These are phyloP conservation scores for Piaya cayana DNA, from an alignment of 2,113 vertebrate species.

Conservation along the genomic window DNA sequence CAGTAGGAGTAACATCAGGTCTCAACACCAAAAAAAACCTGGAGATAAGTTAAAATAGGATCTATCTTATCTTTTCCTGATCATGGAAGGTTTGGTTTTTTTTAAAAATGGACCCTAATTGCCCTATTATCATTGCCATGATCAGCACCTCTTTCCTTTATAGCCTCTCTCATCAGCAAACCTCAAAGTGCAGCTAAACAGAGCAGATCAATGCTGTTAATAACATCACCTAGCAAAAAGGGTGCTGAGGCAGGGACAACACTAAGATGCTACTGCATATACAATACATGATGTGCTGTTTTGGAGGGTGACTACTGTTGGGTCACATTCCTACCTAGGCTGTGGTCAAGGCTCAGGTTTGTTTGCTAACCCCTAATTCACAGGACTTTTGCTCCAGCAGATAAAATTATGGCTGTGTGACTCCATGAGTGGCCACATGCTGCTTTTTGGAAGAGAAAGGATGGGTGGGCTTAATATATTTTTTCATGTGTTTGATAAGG, in stretches of 20 bases:
- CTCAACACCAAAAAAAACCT: neutral
- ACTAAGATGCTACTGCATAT: neutral
- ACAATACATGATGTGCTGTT: neutral
- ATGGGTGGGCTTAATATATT: neutral
- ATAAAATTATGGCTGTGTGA: neutral
- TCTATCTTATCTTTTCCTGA: neutral
- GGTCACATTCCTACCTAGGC: neutral
- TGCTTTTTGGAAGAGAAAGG: neutral
- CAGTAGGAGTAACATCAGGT: neutral
- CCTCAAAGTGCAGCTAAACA: neutral
- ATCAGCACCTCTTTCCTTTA: neutral
- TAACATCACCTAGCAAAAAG: neutral
- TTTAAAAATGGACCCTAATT: neutral
- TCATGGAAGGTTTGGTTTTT: neutral
- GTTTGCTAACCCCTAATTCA: neutral
- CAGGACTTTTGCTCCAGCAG: neutral
- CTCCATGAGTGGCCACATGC: neutral
- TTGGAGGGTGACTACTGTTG: accelerated
- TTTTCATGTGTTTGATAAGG: neutral
- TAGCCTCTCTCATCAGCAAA: neutral
- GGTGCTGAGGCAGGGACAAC: neutral
- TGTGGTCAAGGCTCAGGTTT: neutral
- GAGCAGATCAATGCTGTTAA: neutral
- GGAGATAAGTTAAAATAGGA: neutral
- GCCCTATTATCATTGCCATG: neutral